phyloP scores from a whole-genome alignment of 2,797 vertebrate genomes.

The Chrosomus eos region DNA sequence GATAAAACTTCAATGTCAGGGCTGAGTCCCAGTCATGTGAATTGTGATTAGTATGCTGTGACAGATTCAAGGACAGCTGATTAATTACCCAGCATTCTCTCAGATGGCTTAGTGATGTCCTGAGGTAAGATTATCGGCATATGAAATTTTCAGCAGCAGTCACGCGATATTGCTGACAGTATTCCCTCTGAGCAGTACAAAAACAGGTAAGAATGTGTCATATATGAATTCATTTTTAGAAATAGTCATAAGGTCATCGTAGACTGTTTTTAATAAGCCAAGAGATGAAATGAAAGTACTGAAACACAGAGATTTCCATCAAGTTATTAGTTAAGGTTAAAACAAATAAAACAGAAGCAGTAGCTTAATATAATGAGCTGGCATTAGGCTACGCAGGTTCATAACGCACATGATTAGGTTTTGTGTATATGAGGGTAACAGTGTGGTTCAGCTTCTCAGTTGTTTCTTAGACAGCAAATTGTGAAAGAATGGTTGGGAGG shows the following conservation, averaged over 20 bases:
- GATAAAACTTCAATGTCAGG: constrained; percentile 47
- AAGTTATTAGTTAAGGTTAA: constrained; percentile 9
- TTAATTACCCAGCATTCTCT: constrained; percentile 52
- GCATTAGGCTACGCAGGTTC: not conserved
- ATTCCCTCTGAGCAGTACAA: not conserved
- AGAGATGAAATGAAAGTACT: not conserved
- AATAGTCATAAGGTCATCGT: not conserved
- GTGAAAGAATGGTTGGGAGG: not conserved
- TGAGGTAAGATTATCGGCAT: constrained; percentile 35
- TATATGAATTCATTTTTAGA: not conserved
- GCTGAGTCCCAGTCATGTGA: constrained; percentile 28
- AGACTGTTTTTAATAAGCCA: not conserved
- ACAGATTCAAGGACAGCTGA: constrained; percentile 50
- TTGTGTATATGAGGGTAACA: not conserved
- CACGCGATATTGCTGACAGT: constrained; percentile 13
- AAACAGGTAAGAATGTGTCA: constrained; percentile 22
- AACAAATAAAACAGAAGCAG: constrained; percentile 14
- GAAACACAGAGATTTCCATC: not conserved
- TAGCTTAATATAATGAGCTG: not conserved
- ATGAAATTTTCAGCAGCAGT: constrained; percentile 31
- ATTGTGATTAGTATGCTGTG: constrained; percentile 47
- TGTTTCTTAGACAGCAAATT: not conserved
- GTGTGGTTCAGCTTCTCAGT: not conserved
- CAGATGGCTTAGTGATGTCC: constrained; percentile 51
- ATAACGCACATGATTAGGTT: not conserved